Evolutionary conservation across 2,797 vertebrate species (phyloP).

Genomic region (Xenops minutus): DNA sequence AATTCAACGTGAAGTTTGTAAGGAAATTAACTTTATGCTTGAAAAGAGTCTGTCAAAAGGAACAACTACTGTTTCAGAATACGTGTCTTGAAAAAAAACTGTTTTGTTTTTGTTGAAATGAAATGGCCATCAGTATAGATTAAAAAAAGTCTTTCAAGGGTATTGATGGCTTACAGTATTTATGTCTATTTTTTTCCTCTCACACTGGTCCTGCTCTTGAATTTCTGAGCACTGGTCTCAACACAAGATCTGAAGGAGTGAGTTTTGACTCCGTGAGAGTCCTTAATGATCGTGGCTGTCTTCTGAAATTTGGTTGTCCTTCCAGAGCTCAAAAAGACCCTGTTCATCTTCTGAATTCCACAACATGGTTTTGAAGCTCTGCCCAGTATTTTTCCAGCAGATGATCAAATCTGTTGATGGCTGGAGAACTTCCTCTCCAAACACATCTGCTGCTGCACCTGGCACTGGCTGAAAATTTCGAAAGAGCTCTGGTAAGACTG

Average conservation of each 20-base stretch:
- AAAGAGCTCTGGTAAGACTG: background rate
- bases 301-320: background rate
- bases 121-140: background rate
- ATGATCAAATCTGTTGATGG: conserved; percentile 4
- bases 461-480: background rate
- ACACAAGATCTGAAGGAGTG: background rate
- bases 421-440: conserved; percentile 17
- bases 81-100: accelerated
- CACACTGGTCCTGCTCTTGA: background rate
- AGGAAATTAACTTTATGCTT: background rate
- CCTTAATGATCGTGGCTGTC: background rate
- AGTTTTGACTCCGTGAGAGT: background rate
- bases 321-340: background rate
- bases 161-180: background rate
- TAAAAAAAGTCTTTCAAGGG: background rate
- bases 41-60: background rate
- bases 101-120: background rate
- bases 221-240: background rate
- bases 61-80: background rate
- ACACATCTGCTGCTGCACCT: conserved; percentile 15
- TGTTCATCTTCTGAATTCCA: background rate
- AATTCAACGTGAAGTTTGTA: background rate
- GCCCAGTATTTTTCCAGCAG: background rate
- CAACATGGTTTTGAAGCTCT: background rate
- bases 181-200: background rate